Base-by-base conservation (phyloP, 2,797 vertebrate species). In the Coregonus suidteri region DNA sequence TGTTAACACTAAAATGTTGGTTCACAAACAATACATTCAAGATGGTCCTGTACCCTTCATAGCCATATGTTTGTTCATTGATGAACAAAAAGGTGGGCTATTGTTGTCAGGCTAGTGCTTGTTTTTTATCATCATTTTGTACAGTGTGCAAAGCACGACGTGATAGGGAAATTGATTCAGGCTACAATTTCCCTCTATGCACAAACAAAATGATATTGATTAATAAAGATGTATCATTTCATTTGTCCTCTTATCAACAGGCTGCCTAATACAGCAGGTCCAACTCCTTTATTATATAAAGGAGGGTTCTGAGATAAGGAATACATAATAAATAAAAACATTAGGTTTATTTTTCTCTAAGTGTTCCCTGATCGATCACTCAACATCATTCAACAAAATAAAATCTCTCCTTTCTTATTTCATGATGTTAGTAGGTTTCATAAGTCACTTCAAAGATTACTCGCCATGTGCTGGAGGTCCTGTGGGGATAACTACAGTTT, bases 91-190 rank as follows among this genome's bases (percentile, higher is more conserved):
- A 13, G 30, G 31, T 59, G 25, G 65, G 4, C 13, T 67, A 67
- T 15, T 67, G 30, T 15, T 67, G 30, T 67, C 14, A 31, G 30
- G 30, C 30, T 69, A 35, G 31, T 69, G 18, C 15, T 69, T 37
- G 34, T 69, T 69, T 69, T 5, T 69, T 13, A 37, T 16, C 14
- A 31, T 68, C 1, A 69, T 41, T 41, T 41, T 9, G 67, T 69
- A 30, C 31, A 15, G 11, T n/a, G 25, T 14, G 75, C 35, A 75
- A 73, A 54, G 72, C 62, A 59, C 75, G 53, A 65, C n/a, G 53
- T 25, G 71, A 53, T 11, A 34, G 52, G 71, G 68, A 65, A 76
- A 82, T 82, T 62, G 47, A 79, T 79, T 76, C 66, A 25, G 75
- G 1, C 37, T 53, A 67, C 35, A 64, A 64, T 56, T 77, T 73